Base-by-base conservation (phyloP, 2,888 invertebrate genomes). In the Andrena minutula region DNA sequence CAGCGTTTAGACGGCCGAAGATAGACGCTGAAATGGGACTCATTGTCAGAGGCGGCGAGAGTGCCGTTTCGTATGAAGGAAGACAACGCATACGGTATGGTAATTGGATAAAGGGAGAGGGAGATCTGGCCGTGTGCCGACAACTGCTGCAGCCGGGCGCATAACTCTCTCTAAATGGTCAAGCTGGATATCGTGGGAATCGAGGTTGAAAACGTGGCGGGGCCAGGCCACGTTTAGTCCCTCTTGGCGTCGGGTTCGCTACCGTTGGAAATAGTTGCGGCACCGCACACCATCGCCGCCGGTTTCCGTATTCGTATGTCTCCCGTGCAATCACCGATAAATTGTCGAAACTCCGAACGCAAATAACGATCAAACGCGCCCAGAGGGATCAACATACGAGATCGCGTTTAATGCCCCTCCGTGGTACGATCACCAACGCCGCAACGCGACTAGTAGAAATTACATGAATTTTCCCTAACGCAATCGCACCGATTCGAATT, bases 131-230 rank as follows among this genome's bases (percentile, higher is more conserved):
- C 23, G 60, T 53, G 65, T 61, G 63, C 58, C 69, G 65, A 68
- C 66, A 74, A 71, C 60, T 60, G 41, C 74, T 71, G 68, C 76
- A 49, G 76, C 68, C 68, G 49, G 70, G 58, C 66, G 65, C 63
- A 81, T 64, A 72, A 68, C 73, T 78, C 56, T 65, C 72, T 82
- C 23, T 72, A 72, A 71, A 82, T 75, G 73, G 78, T 84, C 65
- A 76, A 78, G 73, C 66, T 32, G 35, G 74, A 64, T 77, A 71
- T 73, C 82, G 79, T 87, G 85, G 75, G 87, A 87, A 86, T 82
- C 77, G 77, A 76, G 74, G 69, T 60, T 73, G 79, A 75, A 73
- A 87, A 73, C 26, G 53, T 69, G 28, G 47, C 66, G 32, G 41
- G n/a, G 35, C 28, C 16, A 41, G 60, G 10, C 20, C n/a, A 10